Evolutionary conservation across 2,888 invertebrate genomes (phyloP).

Genomic region (Charanyca ferruginea): DNA sequence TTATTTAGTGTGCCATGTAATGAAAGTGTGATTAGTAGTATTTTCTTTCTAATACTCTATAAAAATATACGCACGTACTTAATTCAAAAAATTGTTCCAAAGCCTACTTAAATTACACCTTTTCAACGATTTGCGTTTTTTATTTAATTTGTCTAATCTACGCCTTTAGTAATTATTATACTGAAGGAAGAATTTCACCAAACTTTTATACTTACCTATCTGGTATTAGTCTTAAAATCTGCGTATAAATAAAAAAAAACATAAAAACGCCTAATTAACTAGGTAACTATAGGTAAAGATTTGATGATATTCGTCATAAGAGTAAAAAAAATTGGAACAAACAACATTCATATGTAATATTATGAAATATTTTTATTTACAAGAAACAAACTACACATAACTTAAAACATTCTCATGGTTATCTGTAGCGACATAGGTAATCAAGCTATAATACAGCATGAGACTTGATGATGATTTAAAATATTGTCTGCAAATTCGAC

Average conservation of each 20-base stretch:
- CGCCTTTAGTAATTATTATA: neutral
- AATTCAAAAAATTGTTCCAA: slow-evolving; percentile 29
- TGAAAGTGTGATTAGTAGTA: slow-evolving; percentile 7
- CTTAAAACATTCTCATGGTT: neutral
- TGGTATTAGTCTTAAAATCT: too few species aligned
- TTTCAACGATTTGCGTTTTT: slow-evolving; percentile 26
- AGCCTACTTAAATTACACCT: slow-evolving; percentile 40
- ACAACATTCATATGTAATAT: slow-evolving; percentile 2
- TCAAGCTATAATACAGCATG: slow-evolving; percentile 2
- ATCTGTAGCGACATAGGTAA: neutral
- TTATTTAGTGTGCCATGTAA: slow-evolving; percentile 21
- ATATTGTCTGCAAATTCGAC: too few species aligned
- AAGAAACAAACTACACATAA: neutral
- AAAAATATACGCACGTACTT: slow-evolving; percentile 2
- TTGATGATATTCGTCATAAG: too few species aligned
- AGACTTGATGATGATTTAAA: neutral
- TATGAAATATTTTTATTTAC: slow-evolving; percentile 27
- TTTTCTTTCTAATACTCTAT: slow-evolving; percentile 23
- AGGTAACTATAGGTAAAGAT: too few species aligned
- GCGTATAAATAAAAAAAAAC: too few species aligned
- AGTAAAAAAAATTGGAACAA: neutral
- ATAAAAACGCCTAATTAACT: too few species aligned
- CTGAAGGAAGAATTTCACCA: neutral
- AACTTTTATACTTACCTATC: neutral
- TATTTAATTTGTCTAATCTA: slow-evolving; percentile 3